A percentile compares a stretch with the other conserved stretches of the same genome.
phyloP scores from a whole-genome alignment of 2,797 vertebrate genomes.

The Argyrosomus regius region DNA sequence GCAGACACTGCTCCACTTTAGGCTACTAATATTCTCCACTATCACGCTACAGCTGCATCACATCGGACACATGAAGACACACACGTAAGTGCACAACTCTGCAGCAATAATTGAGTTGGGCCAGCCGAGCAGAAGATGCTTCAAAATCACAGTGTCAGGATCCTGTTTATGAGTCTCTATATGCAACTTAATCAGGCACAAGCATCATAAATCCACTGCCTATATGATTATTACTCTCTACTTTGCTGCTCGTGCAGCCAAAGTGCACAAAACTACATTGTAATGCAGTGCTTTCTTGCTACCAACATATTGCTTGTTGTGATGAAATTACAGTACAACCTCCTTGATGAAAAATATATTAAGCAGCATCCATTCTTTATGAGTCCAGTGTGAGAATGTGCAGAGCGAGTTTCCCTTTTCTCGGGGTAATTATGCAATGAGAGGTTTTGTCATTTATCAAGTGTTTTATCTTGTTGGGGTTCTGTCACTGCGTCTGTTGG shows the following conservation, averaged over 20 bases:
- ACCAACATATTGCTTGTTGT: conserved; percentile 44
- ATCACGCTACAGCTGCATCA: conserved; percentile 16
- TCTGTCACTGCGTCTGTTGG: neutral
- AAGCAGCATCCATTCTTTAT: conserved; percentile 71
- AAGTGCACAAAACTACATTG: conserved; percentile 42
- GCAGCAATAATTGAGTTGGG: conserved; percentile 33
- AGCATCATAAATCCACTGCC: conserved; percentile 60
- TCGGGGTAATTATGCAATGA: conserved; percentile 31
- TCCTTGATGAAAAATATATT: conserved; percentile 73
- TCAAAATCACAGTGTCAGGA: conserved; percentile 31
- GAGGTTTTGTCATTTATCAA: conserved; percentile 27
- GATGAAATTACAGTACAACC: conserved; percentile 63
- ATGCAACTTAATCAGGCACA: conserved; percentile 56
- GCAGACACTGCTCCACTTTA: conserved; percentile 41
- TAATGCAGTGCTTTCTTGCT: conserved; percentile 22
- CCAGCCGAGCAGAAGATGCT: conserved; percentile 35
- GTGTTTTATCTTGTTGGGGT: neutral
- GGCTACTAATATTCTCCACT: conserved; percentile 14
- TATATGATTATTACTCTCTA: conserved; percentile 37
- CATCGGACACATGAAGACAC: conserved; percentile 3
- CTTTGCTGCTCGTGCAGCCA: conserved; percentile 44
- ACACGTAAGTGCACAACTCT: conserved; percentile 17
- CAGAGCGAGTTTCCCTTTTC: conserved; percentile 37
- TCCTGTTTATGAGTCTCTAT: conserved; percentile 53
- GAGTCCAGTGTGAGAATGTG: conserved; percentile 54